Base-by-base conservation (phyloP, 2,888 invertebrate genomes). In the Drosophila meridiana region DNA sequence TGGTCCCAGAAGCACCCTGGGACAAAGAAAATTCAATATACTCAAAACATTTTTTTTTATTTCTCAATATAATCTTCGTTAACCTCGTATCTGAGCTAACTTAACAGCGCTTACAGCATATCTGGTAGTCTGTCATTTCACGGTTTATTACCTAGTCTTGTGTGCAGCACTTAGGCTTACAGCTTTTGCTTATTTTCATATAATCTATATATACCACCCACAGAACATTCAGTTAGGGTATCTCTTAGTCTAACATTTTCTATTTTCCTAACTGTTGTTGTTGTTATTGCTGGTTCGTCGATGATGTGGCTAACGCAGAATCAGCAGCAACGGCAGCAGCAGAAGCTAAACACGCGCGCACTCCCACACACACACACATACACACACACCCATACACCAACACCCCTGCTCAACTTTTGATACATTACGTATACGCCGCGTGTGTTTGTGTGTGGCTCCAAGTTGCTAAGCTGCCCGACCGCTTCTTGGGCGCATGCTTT, bases 361-460 rank as follows among this genome's bases (percentile, higher is more conserved):
- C 32, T 11, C 34, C 26, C 43, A 8, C 43, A 43, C 26, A 43
- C 11, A n/a, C 42, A 7, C 59, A 73, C 66, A 26, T 38, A 28
- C 63, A 60, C 56, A 30, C 30, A 3, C 30, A 7, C 8, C n/a
- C 20, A 9, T 20, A 3, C 59, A 69, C 66, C 14, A 45, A 28
- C 69, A 64, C 60, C 56, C 56, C 52, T 61, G 58, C 20, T 40
- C 58, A 73, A 73, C 73, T 84, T 81, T 81, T 87, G 79, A 87
- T 81, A 89, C 87, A 89, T 87, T 76, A 76, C 80, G 69, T 78
- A 76, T 73, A 80, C 76, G 65, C 59, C 53, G 26, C 52, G 72
- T 55, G 30, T 47, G 43, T 36, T 50, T 20, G 42, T 59, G 34
- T 42, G 69, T 28, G 43, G 48, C 26, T 50, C 32, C 50, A 34